Conservation (phyloP, 1,140 invertebrate genomes). For the Meteorus sp. region DNA sequence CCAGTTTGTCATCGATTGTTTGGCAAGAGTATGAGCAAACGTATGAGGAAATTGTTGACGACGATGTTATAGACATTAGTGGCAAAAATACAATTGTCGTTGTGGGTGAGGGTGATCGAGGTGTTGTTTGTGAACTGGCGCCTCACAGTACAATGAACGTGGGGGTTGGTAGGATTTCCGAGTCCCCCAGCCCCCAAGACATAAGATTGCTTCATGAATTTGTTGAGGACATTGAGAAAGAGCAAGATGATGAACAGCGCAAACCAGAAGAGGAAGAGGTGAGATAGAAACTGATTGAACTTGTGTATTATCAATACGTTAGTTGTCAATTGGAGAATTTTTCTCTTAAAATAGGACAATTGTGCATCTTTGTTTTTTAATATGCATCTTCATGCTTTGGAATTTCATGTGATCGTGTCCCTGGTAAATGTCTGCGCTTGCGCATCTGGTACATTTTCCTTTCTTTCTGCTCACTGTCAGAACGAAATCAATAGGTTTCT, state of each 20-base stretch:
- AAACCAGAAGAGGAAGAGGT: slow-evolving; percentile 49
- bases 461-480: too few relatives aligned
- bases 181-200: slow-evolving; percentile 55
- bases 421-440: too few relatives aligned
- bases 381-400: too few relatives aligned
- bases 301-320: too few relatives aligned
- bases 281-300: too few relatives aligned
- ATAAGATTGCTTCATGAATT: slow-evolving; percentile 51
- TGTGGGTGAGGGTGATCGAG: slow-evolving; percentile 9
- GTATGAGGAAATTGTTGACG: slow-evolving; percentile 23
- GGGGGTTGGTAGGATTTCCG: slow-evolving; percentile 49
- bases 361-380: too few relatives aligned
- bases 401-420: too few relatives aligned
- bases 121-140: slow-evolving; percentile 51
- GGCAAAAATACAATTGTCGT: slow-evolving; percentile 8
- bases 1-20: slow-evolving; percentile 23
- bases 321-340: too few relatives aligned
- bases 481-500: too few relatives aligned
- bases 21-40: slow-evolving; percentile 25
- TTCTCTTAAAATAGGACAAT: too few relatives aligned
- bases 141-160: slow-evolving; percentile 51
- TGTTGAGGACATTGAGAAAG: slow-evolving; percentile 53
- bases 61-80: not conserved
- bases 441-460: too few relatives aligned
- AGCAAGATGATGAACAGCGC: slow-evolving; percentile 47